Conservation (phyloP, 2,797 vertebrate species). For the Acipenser transmontanus region DNA sequence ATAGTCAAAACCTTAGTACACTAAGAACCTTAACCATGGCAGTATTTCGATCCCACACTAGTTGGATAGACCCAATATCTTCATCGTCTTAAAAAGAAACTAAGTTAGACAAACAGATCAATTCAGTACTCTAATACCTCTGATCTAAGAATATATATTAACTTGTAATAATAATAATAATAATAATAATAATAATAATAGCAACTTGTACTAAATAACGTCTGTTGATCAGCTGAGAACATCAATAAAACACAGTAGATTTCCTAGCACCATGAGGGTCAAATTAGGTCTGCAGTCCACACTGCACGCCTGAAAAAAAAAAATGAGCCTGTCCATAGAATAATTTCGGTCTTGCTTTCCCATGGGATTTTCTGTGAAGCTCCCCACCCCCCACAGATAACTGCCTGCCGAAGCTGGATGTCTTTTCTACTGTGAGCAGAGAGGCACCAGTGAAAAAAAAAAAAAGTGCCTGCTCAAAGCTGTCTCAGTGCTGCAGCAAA, state of each 20-base stretch:
- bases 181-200: no score
- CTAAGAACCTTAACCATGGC: no score
- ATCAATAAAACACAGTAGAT: neutral
- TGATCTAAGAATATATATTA: no score
- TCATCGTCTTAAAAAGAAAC: no score
- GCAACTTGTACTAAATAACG: no score
- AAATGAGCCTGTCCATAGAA: constrained; percentile 58
- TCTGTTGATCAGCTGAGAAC: no score
- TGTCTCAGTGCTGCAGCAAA: constrained; percentile 60
- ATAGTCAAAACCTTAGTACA: no score
- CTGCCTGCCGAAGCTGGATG: constrained; percentile 61
- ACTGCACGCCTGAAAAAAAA: constrained; percentile 40
- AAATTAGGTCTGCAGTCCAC: constrained; percentile 60
- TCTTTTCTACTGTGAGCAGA: constrained; percentile 51
- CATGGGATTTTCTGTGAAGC: constrained; percentile 62
- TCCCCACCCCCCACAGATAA: constrained; percentile 47
- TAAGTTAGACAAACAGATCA: no score
- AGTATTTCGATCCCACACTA: no score
- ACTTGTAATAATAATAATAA: no score
- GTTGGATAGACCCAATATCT: no score
- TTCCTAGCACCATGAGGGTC: constrained; percentile 26
- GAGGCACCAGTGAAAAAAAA: constrained; percentile 26
- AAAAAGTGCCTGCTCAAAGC: constrained; percentile 37
- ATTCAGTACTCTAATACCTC: no score
- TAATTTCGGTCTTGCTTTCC: constrained; percentile 68